Percentiles rank a stretch among this genome's conserved stretches.
These are phyloP conservation scores for Euura saliciscinereae DNA, from an alignment of 1,140 invertebrate genomes.

Conservation along the genomic window DNA sequence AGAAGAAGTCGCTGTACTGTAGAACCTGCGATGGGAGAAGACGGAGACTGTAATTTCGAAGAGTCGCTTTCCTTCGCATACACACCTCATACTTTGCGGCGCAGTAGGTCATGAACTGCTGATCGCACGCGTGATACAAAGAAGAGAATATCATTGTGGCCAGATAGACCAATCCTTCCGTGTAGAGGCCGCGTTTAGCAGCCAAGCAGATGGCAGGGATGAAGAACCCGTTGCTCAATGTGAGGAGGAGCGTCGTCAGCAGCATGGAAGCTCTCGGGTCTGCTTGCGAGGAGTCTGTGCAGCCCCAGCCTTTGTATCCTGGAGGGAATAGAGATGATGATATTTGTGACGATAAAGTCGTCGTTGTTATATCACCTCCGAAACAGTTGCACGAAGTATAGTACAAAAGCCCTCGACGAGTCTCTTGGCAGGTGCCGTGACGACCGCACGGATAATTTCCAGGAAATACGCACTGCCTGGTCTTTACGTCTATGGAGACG, in stretches of 20 bases:
- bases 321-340: slow-evolving; percentile 15
- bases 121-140: slow-evolving; percentile 81
- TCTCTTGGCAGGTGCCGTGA: slow-evolving; percentile 60
- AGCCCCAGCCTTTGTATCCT: slow-evolving; percentile 81
- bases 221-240: slow-evolving; percentile 87
- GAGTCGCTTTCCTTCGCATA: background rate
- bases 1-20: slow-evolving; percentile 92
- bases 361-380: slow-evolving; percentile 44
- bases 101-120: slow-evolving; percentile 55
- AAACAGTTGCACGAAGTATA: slow-evolving; percentile 62
- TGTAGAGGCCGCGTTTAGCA: slow-evolving; percentile 74
- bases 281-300: slow-evolving; percentile 78
- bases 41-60: background rate
- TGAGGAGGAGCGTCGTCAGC: slow-evolving; percentile 75
- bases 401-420: slow-evolving; percentile 59
- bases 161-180: slow-evolving; percentile 82
- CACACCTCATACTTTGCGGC: slow-evolving; percentile 54
- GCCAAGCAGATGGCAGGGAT: slow-evolving; percentile 83
- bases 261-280: slow-evolving; percentile 70
- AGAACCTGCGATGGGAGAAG: slow-evolving; percentile 62
- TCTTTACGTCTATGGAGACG: slow-evolving; percentile 61
- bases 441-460: slow-evolving; percentile 56
- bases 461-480: slow-evolving; percentile 57
- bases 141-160: slow-evolving; percentile 88
- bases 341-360: too few species aligned